Conservation (phyloP, 2,888 invertebrate genomes). For the Prosapia bicincta region DNA sequence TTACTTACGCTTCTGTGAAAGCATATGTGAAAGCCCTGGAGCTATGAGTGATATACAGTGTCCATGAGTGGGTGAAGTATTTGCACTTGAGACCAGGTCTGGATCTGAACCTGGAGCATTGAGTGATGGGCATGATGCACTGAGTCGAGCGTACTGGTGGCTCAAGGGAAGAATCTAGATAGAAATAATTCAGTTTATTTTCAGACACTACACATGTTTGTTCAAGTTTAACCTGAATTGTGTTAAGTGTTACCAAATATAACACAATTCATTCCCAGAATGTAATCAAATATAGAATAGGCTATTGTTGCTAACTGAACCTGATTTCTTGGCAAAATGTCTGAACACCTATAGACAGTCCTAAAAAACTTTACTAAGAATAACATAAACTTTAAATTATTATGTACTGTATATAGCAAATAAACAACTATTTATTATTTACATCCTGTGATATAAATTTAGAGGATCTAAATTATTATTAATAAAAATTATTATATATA, state of each 20-base stretch:
- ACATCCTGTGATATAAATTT: no score
- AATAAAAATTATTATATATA: no score
- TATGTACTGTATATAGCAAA: no score
- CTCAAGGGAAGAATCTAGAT: slow-evolving; percentile 27
- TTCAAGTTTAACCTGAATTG: neutral
- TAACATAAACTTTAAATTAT: no score
- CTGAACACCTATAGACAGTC: no score
- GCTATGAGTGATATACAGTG: slow-evolving; percentile 39
- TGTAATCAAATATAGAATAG: neutral
- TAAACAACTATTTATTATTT: no score
- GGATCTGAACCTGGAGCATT: slow-evolving; percentile 52
- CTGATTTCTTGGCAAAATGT: no score
- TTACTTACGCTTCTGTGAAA: slow-evolving; percentile 36
- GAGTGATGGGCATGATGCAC: slow-evolving; percentile 71
- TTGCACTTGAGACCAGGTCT: slow-evolving; percentile 49
- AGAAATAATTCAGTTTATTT: neutral
- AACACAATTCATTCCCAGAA: neutral
- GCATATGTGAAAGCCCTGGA: slow-evolving; percentile 32
- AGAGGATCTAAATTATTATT: no score
- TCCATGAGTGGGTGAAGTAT: slow-evolving; percentile 51
- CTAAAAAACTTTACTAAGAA: no score
- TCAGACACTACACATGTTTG: neutral
- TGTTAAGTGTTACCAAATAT: neutral
- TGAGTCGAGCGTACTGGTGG: slow-evolving; percentile 55
- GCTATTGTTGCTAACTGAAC: no score